phyloP scores from a whole-genome alignment of 2,113 vertebrate species.

The Phylloscopus trochilus region DNA sequence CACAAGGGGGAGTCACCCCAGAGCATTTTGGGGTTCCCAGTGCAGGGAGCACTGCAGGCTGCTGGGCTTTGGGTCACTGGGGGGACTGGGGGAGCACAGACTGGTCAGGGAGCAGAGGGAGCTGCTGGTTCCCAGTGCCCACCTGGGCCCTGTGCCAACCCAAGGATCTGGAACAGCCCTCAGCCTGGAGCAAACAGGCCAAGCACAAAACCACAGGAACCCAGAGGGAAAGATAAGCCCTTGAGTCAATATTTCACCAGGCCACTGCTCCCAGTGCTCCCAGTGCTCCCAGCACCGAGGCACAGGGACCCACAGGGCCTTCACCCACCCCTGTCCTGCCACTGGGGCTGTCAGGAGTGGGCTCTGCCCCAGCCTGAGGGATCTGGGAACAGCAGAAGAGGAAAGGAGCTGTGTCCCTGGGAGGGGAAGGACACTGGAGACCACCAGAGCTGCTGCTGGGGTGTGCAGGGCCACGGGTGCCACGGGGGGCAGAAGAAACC shows the following conservation, averaged over 20 bases:
- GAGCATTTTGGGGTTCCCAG: neutral
- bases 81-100: neutral
- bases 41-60: neutral
- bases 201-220: neutral
- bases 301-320: neutral
- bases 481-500: neutral
- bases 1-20: neutral
- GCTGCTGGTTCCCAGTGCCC: neutral
- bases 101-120: neutral
- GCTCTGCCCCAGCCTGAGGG: neutral
- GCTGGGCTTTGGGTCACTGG: neutral
- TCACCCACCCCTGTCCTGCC: neutral
- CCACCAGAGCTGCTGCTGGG: neutral
- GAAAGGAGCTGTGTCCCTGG: neutral
- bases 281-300: neutral
- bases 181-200: neutral
- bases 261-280: neutral
- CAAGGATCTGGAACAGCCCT: neutral
- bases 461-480: neutral
- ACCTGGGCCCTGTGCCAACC: rapidly evolving
- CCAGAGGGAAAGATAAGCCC: neutral
- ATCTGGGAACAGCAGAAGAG: neutral
- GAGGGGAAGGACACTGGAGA: neutral
- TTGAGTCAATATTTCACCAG: neutral
- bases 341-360: neutral